phyloP scores from a whole-genome alignment of 2,113 vertebrate genomes.

The Coreoperca whiteheadi region DNA sequence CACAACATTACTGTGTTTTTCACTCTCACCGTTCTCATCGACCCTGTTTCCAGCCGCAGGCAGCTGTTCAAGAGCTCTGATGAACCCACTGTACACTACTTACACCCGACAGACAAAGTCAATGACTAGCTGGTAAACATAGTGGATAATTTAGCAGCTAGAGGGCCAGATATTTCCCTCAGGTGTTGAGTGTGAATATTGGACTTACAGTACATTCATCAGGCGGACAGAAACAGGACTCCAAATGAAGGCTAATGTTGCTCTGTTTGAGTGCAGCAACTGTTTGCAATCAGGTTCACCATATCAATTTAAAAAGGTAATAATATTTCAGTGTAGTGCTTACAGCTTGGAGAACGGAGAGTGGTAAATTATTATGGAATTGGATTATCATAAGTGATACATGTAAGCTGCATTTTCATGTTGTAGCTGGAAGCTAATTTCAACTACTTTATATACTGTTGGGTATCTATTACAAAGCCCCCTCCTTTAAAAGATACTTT shows the following conservation, averaged over 20 bases:
- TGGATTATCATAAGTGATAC: too few relatives aligned
- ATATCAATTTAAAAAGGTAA: not conserved
- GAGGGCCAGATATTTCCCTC: constrained; percentile 6
- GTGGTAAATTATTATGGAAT: too few relatives aligned
- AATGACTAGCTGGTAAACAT: not conserved
- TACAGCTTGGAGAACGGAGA: not conserved
- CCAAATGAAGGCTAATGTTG: not conserved
- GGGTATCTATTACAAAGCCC: too few relatives aligned
- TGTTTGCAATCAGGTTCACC: not conserved
- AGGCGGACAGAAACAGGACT: not conserved
- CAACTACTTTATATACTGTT: too few relatives aligned
- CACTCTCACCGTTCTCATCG: not conserved
- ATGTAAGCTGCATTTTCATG: too few relatives aligned
- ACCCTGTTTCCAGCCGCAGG: not conserved
- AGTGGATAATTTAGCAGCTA: not conserved
- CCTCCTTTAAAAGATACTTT: too few relatives aligned
- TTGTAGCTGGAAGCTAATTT: too few relatives aligned
- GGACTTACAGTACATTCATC: not conserved
- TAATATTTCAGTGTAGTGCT: not conserved
- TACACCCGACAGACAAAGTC: not conserved
- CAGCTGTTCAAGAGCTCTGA: not conserved
- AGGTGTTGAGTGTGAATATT: constrained; percentile 8
- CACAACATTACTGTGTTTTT: not conserved
- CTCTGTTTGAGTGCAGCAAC: too few relatives aligned
- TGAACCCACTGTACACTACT: not conserved